These are phyloP conservation scores for Lycocorax pyrrhopterus DNA, from an alignment of 2,113 vertebrate genomes.

Conservation along the genomic window DNA sequence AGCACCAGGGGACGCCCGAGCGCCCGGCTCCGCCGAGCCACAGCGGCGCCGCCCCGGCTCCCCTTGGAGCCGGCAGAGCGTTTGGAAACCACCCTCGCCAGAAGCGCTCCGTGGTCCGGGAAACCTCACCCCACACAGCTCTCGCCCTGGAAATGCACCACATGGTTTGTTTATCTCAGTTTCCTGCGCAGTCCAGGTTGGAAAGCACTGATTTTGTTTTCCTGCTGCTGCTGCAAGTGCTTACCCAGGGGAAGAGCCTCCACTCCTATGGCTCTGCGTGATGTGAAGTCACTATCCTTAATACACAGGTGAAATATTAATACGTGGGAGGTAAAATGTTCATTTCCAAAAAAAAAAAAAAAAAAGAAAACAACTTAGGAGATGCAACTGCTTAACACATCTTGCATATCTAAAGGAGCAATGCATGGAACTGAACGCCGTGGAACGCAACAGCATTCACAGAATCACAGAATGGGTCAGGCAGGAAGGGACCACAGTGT, in stretches of 20 bases:
- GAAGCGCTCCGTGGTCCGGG: not conserved
- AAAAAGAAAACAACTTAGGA: not conserved
- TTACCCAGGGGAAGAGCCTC: not conserved
- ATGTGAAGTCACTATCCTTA: not conserved
- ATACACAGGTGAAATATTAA: not conserved
- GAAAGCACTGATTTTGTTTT: not conserved
- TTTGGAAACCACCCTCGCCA: not conserved
- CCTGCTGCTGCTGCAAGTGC: not conserved
- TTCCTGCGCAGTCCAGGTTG: no score
- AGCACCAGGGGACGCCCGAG: not conserved
- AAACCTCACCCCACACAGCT: not conserved
- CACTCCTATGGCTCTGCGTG: not conserved
- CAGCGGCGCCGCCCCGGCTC: no score
- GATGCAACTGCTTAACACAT: not conserved
- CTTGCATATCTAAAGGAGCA: not conserved
- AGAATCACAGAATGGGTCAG: not conserved
- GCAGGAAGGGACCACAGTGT: not conserved
- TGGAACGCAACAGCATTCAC: not conserved
- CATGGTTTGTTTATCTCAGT: not conserved
- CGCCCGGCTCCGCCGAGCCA: not conserved
- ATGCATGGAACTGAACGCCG: not conserved
- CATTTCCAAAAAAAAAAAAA: not conserved
- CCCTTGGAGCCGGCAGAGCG: not conserved
- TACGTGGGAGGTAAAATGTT: not conserved
- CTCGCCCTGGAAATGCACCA: not conserved